Conservation (phyloP, 2,888 invertebrate genomes). For the Julus scandinavius region DNA sequence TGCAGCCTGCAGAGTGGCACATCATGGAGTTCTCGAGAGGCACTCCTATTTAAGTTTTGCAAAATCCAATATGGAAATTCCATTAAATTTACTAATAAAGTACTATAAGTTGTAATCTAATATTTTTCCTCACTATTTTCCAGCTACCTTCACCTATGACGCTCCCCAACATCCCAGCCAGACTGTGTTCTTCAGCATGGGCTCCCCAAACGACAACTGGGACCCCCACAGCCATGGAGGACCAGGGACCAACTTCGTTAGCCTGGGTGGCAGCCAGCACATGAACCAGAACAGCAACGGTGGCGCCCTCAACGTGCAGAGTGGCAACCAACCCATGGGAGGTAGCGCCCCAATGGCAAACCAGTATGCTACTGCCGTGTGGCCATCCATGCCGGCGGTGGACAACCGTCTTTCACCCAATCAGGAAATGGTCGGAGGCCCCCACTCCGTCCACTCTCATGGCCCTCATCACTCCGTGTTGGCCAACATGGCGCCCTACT, state of each 20-base stretch:
- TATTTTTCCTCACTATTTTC: background rate
- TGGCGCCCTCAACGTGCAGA: background rate
- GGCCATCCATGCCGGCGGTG: slow-evolving; percentile 9
- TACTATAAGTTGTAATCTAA: background rate
- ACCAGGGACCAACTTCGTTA: background rate
- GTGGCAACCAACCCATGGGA: background rate
- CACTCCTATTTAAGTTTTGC: too few species aligned
- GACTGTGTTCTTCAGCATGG: slow-evolving; percentile 51
- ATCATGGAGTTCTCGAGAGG: too few species aligned
- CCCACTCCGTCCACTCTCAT: background rate
- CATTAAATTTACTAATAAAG: too few species aligned
- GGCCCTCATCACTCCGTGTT: background rate
- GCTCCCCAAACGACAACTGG: background rate
- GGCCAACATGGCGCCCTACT: background rate
- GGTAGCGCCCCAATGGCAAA: background rate
- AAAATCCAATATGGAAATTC: too few species aligned
- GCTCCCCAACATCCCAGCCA: slow-evolving; percentile 44
- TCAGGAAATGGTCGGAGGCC: background rate
- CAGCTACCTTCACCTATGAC: slow-evolving; percentile 51
- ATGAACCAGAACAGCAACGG: background rate
- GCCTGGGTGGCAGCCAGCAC: background rate
- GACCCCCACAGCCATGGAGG: background rate
- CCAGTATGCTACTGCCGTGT: background rate
- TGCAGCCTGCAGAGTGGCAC: too few species aligned
- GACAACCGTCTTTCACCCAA: background rate